These are phyloP conservation scores for Lycopodina hypogea DNA, from an alignment of 37 sponge, comb jelly and placozoan genomes.

Conservation along the genomic window DNA sequence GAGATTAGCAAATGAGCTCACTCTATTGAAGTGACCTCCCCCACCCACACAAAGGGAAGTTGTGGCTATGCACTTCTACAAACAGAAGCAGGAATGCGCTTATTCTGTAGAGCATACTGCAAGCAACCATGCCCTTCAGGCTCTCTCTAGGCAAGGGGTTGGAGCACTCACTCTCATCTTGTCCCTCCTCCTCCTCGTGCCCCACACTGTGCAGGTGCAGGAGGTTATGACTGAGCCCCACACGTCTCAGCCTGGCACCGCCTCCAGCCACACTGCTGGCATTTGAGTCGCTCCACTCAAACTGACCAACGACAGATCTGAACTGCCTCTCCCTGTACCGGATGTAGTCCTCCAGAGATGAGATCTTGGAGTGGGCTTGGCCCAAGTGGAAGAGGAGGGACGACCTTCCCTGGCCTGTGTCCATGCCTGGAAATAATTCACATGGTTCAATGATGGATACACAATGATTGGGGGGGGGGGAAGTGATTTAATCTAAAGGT, in stretches of 20 bases:
- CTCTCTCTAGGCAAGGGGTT: too few species aligned
- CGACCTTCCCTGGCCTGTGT: neutral
- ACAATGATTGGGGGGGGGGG: too few species aligned
- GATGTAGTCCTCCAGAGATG: conserved; percentile 54
- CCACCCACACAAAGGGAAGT: too few species aligned
- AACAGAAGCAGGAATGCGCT: neutral
- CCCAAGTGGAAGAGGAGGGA: conserved; percentile 30
- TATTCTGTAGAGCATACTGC: too few species aligned
- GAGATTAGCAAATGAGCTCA: too few species aligned
- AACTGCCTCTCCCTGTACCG: conserved; percentile 51
- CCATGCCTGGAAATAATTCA: neutral
- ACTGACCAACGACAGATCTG: neutral
- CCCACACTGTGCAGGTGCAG: neutral
- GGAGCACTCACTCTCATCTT: conserved; percentile 4
- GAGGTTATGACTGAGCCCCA: conserved; percentile 13
- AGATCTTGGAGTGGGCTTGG: conserved; percentile 47
- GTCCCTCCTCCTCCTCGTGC: neutral
- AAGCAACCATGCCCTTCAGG: too few species aligned
- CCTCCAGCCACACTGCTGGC: neutral
- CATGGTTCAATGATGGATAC: too few species aligned
- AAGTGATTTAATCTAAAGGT: too few species aligned
- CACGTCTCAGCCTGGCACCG: conserved; percentile 6
- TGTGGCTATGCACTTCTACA: neutral
- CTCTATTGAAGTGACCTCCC: too few species aligned
- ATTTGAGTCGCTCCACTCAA: conserved; percentile 32